Percentiles rank a stretch among this genome's conserved stretches.
phyloP scores from a whole-genome alignment of 1,140 invertebrate species.

The Ostrea denselamellosa region DNA sequence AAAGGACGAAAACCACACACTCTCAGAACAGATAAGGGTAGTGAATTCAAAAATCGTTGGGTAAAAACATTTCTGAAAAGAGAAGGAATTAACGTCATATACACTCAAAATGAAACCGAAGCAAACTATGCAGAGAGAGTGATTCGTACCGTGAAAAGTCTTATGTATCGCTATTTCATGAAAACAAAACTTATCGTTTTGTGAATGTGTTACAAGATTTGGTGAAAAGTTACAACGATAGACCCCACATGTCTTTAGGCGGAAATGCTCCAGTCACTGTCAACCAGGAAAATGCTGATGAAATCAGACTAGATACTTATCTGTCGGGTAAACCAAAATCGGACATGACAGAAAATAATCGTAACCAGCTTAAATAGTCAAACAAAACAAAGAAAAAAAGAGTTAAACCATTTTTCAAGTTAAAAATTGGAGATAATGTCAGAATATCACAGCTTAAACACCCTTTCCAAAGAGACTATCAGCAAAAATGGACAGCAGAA shows the following conservation, averaged over 20 bases:
- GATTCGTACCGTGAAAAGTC: slow-evolving; percentile 46
- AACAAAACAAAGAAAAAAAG: neutral
- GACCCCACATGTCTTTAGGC: slow-evolving; percentile 47
- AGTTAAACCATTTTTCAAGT: slow-evolving; percentile 42
- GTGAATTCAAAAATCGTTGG: slow-evolving; percentile 46
- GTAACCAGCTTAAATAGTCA: neutral
- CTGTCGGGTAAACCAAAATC: neutral
- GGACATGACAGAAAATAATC: neutral
- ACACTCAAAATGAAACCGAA: slow-evolving; percentile 43
- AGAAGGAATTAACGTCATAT: slow-evolving; percentile 24
- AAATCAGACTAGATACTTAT: neutral
- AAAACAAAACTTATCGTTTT: slow-evolving; percentile 48
- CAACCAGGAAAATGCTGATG: slow-evolving; percentile 39
- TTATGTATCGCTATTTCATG: slow-evolving; percentile 43
- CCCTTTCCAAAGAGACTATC: slow-evolving; percentile 53
- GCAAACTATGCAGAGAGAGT: slow-evolving; percentile 45
- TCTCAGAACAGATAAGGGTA: slow-evolving; percentile 50
- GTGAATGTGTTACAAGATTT: slow-evolving; percentile 42
- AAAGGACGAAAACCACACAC: slow-evolving; percentile 29
- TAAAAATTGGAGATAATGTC: slow-evolving; percentile 49
- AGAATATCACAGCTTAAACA: slow-evolving; percentile 50
- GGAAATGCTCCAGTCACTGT: slow-evolving; percentile 15
- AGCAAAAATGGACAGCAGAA: slow-evolving; percentile 56
- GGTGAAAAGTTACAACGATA: slow-evolving; percentile 44
- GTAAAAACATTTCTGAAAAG: slow-evolving; percentile 36